These are phyloP conservation scores for Piprites chloris DNA, from an alignment of 2,113 vertebrate species.

Conservation along the genomic window DNA sequence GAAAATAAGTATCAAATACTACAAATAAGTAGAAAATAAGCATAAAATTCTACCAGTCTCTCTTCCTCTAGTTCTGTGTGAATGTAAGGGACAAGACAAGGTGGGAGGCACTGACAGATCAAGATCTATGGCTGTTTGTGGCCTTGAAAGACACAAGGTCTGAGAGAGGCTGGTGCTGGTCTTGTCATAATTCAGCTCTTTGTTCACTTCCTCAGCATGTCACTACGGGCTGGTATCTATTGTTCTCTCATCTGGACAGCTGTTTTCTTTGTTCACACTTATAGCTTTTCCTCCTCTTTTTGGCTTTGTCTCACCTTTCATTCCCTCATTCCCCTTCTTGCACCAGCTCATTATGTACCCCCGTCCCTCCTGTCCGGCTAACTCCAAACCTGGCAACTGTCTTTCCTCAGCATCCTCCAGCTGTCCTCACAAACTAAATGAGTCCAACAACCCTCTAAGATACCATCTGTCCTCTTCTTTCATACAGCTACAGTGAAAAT, in stretches of 20 bases:
- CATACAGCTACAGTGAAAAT: neutral
- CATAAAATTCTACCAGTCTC: neutral
- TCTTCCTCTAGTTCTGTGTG: neutral
- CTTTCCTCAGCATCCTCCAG: neutral
- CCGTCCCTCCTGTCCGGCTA: fast-evolving
- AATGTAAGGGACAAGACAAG: neutral
- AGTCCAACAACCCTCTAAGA: neutral
- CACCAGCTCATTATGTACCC: neutral
- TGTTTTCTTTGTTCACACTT: neutral
- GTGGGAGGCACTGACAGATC: neutral
- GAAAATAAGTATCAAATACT: neutral
- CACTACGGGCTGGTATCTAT: neutral
- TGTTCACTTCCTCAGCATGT: neutral
- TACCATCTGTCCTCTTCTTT: neutral
- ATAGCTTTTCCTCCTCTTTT: neutral
- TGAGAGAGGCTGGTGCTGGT: neutral
- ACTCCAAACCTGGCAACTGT: neutral
- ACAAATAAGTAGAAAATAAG: neutral
- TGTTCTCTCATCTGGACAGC: neutral
- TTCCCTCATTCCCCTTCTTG: neutral
- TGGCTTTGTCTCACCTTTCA: neutral
- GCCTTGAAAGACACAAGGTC: neutral
- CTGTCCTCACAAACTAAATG: neutral
- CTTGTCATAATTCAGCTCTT: neutral
- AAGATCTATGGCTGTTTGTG: neutral